These are phyloP conservation scores for Aplocera efformata DNA, from an alignment of 2,888 invertebrate genomes.

Conservation along the genomic window DNA sequence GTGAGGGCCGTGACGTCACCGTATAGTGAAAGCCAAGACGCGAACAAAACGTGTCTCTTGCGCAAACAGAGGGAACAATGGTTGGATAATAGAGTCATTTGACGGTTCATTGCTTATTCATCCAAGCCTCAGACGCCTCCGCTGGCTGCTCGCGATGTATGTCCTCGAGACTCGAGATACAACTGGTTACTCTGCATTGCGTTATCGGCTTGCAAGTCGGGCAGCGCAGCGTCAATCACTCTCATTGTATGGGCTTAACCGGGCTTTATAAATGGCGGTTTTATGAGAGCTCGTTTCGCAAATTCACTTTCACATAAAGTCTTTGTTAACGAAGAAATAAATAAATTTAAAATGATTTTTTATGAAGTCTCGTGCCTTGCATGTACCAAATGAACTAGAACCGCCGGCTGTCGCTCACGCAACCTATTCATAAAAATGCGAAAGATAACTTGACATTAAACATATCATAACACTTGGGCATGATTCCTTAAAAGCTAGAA, in stretches of 20 bases:
- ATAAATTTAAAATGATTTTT: too few species aligned
- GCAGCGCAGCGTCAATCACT: constrained; percentile 11
- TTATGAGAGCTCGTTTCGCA: constrained; percentile 12
- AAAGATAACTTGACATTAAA: neutral
- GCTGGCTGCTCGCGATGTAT: constrained; percentile 61
- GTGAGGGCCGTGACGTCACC: constrained; percentile 61
- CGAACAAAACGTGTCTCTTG: constrained; percentile 76
- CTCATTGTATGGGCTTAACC: constrained; percentile 14
- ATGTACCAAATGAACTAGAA: too few species aligned
- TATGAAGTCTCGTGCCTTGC: too few species aligned
- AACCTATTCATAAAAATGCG: neutral
- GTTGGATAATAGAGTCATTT: constrained; percentile 77
- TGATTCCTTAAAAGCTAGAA: too few species aligned
- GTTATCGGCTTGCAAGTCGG: constrained; percentile 7
- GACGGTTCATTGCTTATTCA: constrained; percentile 78
- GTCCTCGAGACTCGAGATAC: constrained; percentile 53
- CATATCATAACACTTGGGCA: too few species aligned
- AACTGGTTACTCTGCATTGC: constrained; percentile 26
- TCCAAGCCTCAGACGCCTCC: constrained; percentile 77
- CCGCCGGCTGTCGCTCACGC: too few species aligned
- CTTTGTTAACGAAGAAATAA: too few species aligned
- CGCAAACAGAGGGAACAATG: constrained; percentile 74
- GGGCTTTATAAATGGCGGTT: constrained; percentile 11
- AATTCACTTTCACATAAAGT: constrained; percentile 11
- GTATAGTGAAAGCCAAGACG: constrained; percentile 66